Base-by-base conservation (phyloP, 2,113 vertebrate species). In the Chrysochloris asiatica region DNA sequence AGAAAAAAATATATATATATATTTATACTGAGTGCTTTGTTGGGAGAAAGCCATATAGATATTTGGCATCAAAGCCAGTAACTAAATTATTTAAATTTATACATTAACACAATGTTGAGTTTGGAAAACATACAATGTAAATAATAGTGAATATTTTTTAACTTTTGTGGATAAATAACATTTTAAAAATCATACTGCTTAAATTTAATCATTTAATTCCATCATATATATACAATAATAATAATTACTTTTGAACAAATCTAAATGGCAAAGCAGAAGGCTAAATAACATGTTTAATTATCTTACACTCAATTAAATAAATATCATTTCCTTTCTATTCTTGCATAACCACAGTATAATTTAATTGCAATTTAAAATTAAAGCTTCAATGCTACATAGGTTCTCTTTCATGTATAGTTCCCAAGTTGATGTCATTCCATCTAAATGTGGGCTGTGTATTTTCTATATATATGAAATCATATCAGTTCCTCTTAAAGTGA, bases 21-120 rank as follows among this genome's bases (percentile, higher is more conserved):
- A 50, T 50, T 10, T 10, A 50, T 50, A 10, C 9, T 88, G 65
- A 93, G 33, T 89, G 13, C 0, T 95, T 96, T 96, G 26, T n/a
- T 94, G 45, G 36, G 17, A 95, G n/a, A 95, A 22, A 91, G 91
- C 30, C 91, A 96, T 61, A 43, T 38, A 77, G 9, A 59, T 26
- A 75, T 65, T 88, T n/a, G 94, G 76, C 95, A 80, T 43, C 1
- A 33, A 54, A 93, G 30, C 30, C n/a, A 93, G n/a, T 54, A 78
- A 83, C 8, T n/a, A 81, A 96, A 95, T 36, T 80, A 6, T 59
- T 43, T 59, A 12, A 76, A 79, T 38, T 56, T 91, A 61, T 41
- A 94, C 17, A 38, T 63, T 89, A 95, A 82, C 12, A 94, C 3
- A 65, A 9, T 79, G 8, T 28, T 93, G 10, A 14, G 3, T 63